Base-by-base conservation (phyloP, 2,888 invertebrate species). In the Drosophila maculinotata region DNA sequence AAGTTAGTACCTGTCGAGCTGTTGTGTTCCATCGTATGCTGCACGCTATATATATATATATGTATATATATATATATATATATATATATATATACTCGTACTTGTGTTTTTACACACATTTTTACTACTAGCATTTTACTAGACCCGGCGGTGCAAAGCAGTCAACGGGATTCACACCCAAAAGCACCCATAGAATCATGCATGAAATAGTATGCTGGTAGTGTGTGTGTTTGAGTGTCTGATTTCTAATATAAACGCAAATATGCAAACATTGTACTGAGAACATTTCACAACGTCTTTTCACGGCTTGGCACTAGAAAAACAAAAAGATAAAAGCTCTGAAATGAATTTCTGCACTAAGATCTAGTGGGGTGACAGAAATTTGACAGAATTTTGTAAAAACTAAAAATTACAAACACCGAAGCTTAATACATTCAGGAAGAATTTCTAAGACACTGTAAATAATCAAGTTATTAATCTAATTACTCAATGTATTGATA, bases 1-100 rank as follows among this genome's bases (percentile, higher is more conserved):
- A 87, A 81, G 83, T 84, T 87, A 83, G 79, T 83, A 73, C 79
- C 83, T 69, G 85, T 72, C 82, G 79, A 72, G 79, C 66, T 83
- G 83, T 84, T 84, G 81, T 78, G 87, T 54, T 80, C 75, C 63
- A 67, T 83, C 69, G 64, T 63, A 66, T 76, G 71, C 63, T 77
- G 59, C 67, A 49, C 52, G 59, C 45, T 66, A 23, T 48, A 48
- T 17, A 26, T 44, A 36, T 20, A 25, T 26, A 10, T 3, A 42
- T 3, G 2, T 17, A 28, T n/a, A 15, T 6, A 12, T 2, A 20
- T 6, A 39, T 2, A 28, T 42, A 53, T 12, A 31, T 41, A 39
- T 20, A 25, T 15, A 42, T 28, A 15, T 41, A 48, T 14, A n/a
- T 20, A 20, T 26, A 14, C 49, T 28, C 8, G 20, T 36, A n/a